These are phyloP conservation scores for Nomada ruficornis DNA, from an alignment of 2,888 invertebrate genomes.

Conservation along the genomic window DNA sequence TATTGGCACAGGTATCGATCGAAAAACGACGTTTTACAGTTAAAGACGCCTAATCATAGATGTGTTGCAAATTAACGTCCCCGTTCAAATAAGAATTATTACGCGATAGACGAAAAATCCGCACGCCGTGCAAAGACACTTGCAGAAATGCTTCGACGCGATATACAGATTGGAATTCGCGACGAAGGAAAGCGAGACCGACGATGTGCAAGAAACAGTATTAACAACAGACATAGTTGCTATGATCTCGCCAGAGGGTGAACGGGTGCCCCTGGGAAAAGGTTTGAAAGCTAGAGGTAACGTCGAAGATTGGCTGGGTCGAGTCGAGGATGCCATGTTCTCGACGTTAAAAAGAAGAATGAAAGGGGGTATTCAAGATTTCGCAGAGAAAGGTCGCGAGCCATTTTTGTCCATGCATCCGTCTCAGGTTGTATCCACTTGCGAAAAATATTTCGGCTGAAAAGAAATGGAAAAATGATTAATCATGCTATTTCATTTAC, in stretches of 20 bases:
- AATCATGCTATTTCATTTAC: neutral
- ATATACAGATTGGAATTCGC: conserved; percentile 92
- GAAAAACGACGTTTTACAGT: neutral
- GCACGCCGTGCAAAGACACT: conserved; percentile 94
- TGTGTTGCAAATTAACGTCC: neutral
- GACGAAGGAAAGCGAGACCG: conserved; percentile 86
- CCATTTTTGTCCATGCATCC: conserved; percentile 91
- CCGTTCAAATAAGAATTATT: neutral
- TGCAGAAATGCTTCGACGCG: conserved; percentile 95
- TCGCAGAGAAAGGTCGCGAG: conserved; percentile 87
- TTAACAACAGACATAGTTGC: conserved; percentile 93
- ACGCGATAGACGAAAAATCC: conserved; percentile 90
- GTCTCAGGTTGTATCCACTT: conserved; percentile 87
- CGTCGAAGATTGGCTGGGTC: conserved; percentile 96
- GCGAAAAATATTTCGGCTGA: neutral
- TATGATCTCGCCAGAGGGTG: conserved; percentile 96
- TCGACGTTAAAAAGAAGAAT: conserved; percentile 90
- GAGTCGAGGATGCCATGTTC: conserved; percentile 96
- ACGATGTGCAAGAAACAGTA: conserved; percentile 82
- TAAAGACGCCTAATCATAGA: too few relatives aligned
- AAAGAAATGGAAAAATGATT: neutral
- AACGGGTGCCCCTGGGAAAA: conserved; percentile 91
- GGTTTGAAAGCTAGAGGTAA: conserved; percentile 94
- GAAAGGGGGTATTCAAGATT: conserved; percentile 90
- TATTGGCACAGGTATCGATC: conserved; percentile 90